Percentiles rank a stretch among this genome's conserved stretches.
These are phyloP conservation scores for Leptopilina syphax DNA, from an alignment of 2,888 invertebrate species.

Conservation along the genomic window DNA sequence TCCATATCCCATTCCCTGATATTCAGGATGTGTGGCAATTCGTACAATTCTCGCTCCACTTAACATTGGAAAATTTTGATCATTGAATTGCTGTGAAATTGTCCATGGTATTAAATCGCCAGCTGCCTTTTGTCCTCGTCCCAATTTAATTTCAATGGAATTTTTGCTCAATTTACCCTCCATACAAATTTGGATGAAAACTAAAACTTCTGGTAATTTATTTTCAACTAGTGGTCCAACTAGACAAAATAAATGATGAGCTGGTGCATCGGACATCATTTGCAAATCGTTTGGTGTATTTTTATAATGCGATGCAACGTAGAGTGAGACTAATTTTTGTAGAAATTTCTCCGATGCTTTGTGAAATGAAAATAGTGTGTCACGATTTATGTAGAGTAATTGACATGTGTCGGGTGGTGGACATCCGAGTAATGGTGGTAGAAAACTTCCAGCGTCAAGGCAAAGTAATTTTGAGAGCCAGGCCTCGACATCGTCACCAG, in stretches of 20 bases:
- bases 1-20: conserved; percentile 98
- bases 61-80: conserved; percentile 93
- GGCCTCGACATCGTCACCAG: conserved; percentile 90
- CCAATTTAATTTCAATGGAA: conserved; percentile 86
- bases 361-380: conserved; percentile 98
- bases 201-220: conserved; percentile 93
- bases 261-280: conserved; percentile 98
- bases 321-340: conserved; percentile 93
- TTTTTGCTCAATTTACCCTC: conserved; percentile 86
- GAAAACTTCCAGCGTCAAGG: conserved; percentile 87
- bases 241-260: conserved; percentile 97
- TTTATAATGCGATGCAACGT: conserved; percentile 99
- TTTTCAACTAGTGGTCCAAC: conserved; percentile 90
- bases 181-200: conserved; percentile 90
- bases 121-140: conserved; percentile 92
- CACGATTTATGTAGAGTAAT: conserved; percentile 91
- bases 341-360: conserved; percentile 95
- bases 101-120: conserved; percentile 99
- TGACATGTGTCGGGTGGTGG: conserved; percentile 94
- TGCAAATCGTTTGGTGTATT: conserved; percentile 99
- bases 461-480: conserved; percentile 96
- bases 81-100: conserved; percentile 96
- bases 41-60: conserved; percentile 95
- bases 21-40: conserved; percentile 98
- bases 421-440: conserved; percentile 86